phyloP scores from a whole-genome alignment of 2,797 vertebrate genomes.

The Sebastes dallii region DNA sequence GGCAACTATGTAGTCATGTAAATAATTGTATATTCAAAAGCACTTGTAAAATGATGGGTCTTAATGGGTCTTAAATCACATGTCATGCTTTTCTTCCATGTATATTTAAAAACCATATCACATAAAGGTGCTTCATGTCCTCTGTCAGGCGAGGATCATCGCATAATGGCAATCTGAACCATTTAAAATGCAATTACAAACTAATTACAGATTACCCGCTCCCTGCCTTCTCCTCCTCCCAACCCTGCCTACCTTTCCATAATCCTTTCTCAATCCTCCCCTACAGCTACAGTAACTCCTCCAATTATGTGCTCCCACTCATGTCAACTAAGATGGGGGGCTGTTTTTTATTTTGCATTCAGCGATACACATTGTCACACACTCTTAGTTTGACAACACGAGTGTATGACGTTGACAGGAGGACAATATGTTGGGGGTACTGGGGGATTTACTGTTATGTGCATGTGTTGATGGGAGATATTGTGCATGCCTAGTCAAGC shows the following conservation, averaged over 20 bases:
- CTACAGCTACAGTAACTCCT: conserved; percentile 52
- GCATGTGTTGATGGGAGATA: conserved; percentile 44
- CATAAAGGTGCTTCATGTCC: conserved; percentile 19
- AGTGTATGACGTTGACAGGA: conserved; percentile 6
- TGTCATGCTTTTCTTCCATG: background rate
- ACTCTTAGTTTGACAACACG: conserved; percentile 33
- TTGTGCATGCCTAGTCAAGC: conserved; percentile 33
- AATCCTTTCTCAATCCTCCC: conserved; percentile 64
- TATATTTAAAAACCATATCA: conserved; percentile 15
- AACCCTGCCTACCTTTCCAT: conserved; percentile 56
- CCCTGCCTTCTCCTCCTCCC: conserved; percentile 38
- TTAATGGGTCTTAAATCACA: background rate
- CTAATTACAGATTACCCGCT: conserved; percentile 68
- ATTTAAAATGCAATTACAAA: conserved; percentile 62
- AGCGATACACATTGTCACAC: background rate
- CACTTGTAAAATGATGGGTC: background rate
- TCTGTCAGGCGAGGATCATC: conserved; percentile 44
- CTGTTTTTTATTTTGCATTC: conserved; percentile 17
- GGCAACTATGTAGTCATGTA: background rate
- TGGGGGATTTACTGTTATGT: conserved; percentile 24
- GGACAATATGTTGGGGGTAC: background rate
- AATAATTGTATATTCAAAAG: background rate
- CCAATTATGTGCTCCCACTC: conserved; percentile 48
- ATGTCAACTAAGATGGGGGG: conserved; percentile 3
- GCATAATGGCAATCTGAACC: conserved; percentile 41